Evolutionary conservation across 2,888 invertebrate species (phyloP), one percentile per base, ranked within the genome.

Genomic region (Cephus nigrinus): DNA sequence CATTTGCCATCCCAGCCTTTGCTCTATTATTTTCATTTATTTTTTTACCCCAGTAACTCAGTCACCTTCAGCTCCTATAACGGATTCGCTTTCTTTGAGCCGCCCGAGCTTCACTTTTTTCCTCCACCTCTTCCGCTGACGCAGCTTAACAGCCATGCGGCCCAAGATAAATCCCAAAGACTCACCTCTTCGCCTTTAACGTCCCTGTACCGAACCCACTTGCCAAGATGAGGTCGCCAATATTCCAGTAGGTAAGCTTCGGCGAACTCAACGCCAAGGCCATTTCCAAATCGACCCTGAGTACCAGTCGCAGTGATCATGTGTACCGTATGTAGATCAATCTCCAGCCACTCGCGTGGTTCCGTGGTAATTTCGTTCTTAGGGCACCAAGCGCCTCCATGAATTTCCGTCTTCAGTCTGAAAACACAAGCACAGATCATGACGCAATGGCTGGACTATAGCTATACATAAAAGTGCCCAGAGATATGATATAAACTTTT

Each of bases 341-440:
- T 93, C 92, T 95, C 92, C 79, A 93, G 86, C 93, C 93, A 93
- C 84, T 93, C 93, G 75, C 91, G 92, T 4, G 93, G 92, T 82
- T 93, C 93, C 75, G 92, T 91, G 74, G 93, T 93, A 84, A 94
- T 93, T 87, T 93, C 93, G 79, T 92, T 92, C 86, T 93, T 93
- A n/a, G 95, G 95, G 89, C 95, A 96, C 96, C 96, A 96, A 1
- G 95, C 95, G 69, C 95, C 96, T 12, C 95, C 95, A 80, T 93
- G 93, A 82, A 92, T 92, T 88, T 95, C 95, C 76, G 93, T 92
- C 80, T 94, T 93, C 79, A 95, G 92, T 87, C 95, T 95, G 92
- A 11, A 86, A 88, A 30, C 31, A 31, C 71, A 55, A 23, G 55
- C 23, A 23, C 55, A 23, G 55, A 23, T 55, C 23, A 55, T 55